A percentile compares a stretch with the other conserved stretches of the same genome.
Conservation (phyloP, 1,140 invertebrate genomes). For the Leptestheria dahalacensis region DNA sequence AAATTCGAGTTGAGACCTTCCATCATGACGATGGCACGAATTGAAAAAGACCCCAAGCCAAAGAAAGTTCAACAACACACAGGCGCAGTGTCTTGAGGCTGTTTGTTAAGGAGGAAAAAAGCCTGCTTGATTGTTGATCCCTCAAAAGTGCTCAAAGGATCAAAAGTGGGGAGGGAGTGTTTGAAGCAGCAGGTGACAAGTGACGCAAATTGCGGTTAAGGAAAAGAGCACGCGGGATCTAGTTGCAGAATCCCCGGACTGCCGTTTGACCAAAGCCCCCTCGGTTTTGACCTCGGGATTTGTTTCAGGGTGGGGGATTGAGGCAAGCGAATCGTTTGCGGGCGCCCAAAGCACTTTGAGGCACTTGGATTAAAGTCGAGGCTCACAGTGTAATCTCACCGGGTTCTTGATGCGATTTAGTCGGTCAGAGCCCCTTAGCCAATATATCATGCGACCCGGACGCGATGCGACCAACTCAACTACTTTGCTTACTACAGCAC, state of each 20-base stretch:
- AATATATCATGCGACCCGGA: background rate
- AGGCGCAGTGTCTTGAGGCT: background rate
- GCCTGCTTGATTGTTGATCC: background rate
- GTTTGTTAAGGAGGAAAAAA: too few relatives aligned
- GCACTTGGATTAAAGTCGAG: background rate
- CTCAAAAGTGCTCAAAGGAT: background rate
- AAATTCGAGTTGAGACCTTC: slow-evolving; percentile 12
- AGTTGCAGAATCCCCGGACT: background rate
- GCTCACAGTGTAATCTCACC: background rate
- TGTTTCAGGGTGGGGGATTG: background rate
- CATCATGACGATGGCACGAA: background rate
- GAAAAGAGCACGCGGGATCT: background rate
- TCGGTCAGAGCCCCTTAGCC: background rate
- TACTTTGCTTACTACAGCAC: background rate
- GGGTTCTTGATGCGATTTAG: background rate
- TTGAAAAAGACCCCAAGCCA: background rate
- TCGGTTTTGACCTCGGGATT: background rate
- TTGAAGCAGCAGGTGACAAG: background rate
- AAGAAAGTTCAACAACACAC: background rate
- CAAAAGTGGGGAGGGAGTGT: background rate
- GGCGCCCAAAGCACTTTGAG: background rate
- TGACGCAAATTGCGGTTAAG: background rate
- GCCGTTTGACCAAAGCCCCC: background rate
- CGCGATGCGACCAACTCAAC: background rate
- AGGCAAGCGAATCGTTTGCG: background rate